Evolutionary conservation across 1,140 invertebrate species (phyloP), one percentile per base, ranked within the genome.

Genomic region (Ericerus pela): DNA sequence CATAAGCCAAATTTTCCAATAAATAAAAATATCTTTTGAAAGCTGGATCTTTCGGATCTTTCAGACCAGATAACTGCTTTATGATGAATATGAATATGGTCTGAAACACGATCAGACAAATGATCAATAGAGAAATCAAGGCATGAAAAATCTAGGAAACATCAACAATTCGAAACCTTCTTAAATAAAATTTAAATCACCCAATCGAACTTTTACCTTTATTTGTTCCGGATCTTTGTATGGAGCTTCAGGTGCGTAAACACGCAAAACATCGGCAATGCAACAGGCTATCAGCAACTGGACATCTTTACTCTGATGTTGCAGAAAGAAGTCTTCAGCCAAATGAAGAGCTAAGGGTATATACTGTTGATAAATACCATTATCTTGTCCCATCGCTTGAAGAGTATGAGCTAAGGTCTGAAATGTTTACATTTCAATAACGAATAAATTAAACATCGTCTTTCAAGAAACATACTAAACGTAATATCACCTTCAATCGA

Each of bases 11-110:
- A 72, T 96, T 98, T 75, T 96, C 86, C 57, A 92, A 72, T 41
- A 89, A 73, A 72, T 98, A 98, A 72, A 97, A 97, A 69, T 97
- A 98, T 61, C 94, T 76, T 69, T 97, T 98, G 69, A 97, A 98
- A 2, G 92, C 91, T 22, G 93, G 88, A 73, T 96, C 88, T 70
- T 96, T 95, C 0, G 93, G 91, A 74, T 97, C 93, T 67, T 89
- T 87, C 8, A 97, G 73, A 11, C 94, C 94, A 61, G 85, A 78
- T 52, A 98, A 71, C 73, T 98, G 94, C 65, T 90, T 87, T 60
- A 96, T 96, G 27, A 98, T 77, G 73, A 98, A 98, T 67, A 93
- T 72, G 69, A 97, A 96, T 68, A 96, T 94, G 30, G 85, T 88
- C 78, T 91, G 73, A 0, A 76, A 74, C 71, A 57, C 16, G 29